Evolutionary conservation across 2,113 vertebrate species (phyloP).

Genomic region (Girardinichthys multiradiatus): DNA sequence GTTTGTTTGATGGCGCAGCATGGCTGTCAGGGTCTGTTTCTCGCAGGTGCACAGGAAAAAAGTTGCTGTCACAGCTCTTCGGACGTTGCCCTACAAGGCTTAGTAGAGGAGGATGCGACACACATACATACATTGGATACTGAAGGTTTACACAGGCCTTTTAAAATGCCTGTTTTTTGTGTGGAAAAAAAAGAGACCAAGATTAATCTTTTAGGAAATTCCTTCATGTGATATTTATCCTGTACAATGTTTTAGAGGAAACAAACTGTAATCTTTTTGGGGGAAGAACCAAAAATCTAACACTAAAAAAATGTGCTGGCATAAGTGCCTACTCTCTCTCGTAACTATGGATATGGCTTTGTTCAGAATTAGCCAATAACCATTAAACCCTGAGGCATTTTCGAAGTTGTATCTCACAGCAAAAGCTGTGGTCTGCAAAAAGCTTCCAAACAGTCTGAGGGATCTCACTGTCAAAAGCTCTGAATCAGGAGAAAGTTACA

Average conservation of each 20-base stretch:
- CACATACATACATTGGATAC: not conserved
- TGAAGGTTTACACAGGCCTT: not conserved
- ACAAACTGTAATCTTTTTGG: no score
- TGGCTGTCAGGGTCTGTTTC: conserved; percentile 32
- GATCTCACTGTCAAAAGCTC: not conserved
- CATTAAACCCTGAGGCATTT: not conserved
- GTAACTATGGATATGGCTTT: not conserved
- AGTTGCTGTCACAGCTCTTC: conserved; percentile 1
- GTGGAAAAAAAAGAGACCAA: not conserved
- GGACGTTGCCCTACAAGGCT: conserved; percentile 28
- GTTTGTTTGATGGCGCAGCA: conserved; percentile 60
- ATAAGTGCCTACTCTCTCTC: not conserved
- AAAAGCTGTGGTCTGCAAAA: no score
- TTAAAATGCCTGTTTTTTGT: not conserved
- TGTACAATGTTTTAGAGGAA: no score
- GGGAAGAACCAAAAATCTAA: not conserved
- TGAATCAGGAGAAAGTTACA: not conserved
- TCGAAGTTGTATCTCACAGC: not conserved
- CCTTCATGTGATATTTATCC: no score
- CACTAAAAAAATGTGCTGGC: not conserved
- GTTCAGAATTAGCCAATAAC: not conserved
- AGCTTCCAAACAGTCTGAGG: no score
- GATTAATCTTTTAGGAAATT: not conserved
- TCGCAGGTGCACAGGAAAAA: conserved; percentile 4
- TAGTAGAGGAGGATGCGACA: conserved; percentile 16